phyloP scores from a whole-genome alignment of 2,888 invertebrate species.

The Ornithoptera alexandrae region DNA sequence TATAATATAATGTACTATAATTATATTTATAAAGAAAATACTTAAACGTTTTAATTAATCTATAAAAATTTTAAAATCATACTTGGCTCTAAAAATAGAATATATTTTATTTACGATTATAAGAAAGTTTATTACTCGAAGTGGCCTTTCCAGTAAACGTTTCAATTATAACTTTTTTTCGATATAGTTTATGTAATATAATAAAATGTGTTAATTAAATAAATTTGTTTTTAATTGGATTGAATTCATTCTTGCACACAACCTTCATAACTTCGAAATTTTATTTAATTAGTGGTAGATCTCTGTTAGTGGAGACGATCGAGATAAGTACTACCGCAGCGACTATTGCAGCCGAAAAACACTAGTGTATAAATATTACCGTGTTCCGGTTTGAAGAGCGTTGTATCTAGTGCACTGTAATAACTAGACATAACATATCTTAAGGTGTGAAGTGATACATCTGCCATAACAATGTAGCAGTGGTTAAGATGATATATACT shows the following conservation, averaged over 20 bases:
- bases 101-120: slow-evolving; percentile 28
- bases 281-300: no score
- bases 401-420: no score
- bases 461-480: no score
- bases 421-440: no score
- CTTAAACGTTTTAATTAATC: slow-evolving; percentile 21
- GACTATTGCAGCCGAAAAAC: no score
- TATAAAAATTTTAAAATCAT: slow-evolving; percentile 26
- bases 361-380: no score
- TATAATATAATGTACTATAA: slow-evolving; percentile 12
- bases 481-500: no score
- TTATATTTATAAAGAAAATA: slow-evolving; percentile 21
- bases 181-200: slow-evolving; percentile 74
- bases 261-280: background rate
- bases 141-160: slow-evolving; percentile 77
- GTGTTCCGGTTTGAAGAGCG: no score
- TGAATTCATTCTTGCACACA: background rate
- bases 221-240: slow-evolving; percentile 42
- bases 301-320: no score
- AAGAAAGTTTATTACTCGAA: slow-evolving; percentile 43
- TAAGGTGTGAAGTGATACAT: no score
- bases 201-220: slow-evolving; percentile 47
- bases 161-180: slow-evolving; percentile 69
- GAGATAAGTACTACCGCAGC: no score
- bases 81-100: slow-evolving; percentile 26